Percentiles rank a stretch among this genome's conserved stretches.
These are phyloP conservation scores for Sycophaga agraensis DNA, from an alignment of 1,140 invertebrate genomes.

Conservation along the genomic window DNA sequence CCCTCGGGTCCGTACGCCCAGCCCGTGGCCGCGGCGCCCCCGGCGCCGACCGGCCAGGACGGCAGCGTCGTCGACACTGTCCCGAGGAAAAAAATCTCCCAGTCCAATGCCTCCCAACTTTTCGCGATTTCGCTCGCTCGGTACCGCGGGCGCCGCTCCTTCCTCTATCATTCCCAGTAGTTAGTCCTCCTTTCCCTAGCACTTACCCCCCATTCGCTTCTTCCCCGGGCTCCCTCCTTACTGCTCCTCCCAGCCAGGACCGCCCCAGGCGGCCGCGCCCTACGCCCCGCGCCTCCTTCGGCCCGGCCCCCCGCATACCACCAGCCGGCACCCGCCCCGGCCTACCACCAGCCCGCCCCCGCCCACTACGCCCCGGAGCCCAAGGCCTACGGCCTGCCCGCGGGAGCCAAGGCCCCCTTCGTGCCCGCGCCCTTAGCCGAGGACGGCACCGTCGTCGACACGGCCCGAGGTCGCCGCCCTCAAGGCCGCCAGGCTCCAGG, in stretches of 20 bases:
- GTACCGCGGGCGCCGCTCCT: slow-evolving; percentile 44
- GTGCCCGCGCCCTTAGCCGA: slow-evolving; percentile 62
- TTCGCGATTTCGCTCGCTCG: slow-evolving; percentile 56
- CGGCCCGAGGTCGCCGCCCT: slow-evolving; percentile 63
- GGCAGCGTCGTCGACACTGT: slow-evolving; percentile 58
- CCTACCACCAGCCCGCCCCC: slow-evolving; percentile 35
- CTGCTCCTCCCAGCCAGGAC: slow-evolving; percentile 5
- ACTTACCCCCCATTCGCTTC: slow-evolving; percentile 20
- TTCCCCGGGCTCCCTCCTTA: slow-evolving; percentile 10
- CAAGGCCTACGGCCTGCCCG: slow-evolving; percentile 35
- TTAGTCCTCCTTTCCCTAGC: slow-evolving; percentile 16
- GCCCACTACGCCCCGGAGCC: slow-evolving; percentile 37
- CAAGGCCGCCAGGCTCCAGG: slow-evolving; percentile 50
- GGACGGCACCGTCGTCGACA: slow-evolving; percentile 62
- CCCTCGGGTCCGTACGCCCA: slow-evolving; percentile 30
- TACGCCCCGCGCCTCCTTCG: slow-evolving; percentile 4
- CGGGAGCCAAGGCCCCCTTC: slow-evolving; percentile 38
- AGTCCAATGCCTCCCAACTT: slow-evolving; percentile 56
- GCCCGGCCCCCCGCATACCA: not conserved
- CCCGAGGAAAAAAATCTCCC: slow-evolving; percentile 59
- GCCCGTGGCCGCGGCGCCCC: slow-evolving; percentile 42
- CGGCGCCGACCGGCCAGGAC: slow-evolving; percentile 61
- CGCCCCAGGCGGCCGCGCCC: slow-evolving; percentile 8
- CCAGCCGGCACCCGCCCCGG: slow-evolving; percentile 19
- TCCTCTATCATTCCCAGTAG: slow-evolving; percentile 18